Evolutionary conservation across 1,140 invertebrate genomes (phyloP), one percentile per base, ranked within the genome.

Genomic region (Pantala flavescens): DNA sequence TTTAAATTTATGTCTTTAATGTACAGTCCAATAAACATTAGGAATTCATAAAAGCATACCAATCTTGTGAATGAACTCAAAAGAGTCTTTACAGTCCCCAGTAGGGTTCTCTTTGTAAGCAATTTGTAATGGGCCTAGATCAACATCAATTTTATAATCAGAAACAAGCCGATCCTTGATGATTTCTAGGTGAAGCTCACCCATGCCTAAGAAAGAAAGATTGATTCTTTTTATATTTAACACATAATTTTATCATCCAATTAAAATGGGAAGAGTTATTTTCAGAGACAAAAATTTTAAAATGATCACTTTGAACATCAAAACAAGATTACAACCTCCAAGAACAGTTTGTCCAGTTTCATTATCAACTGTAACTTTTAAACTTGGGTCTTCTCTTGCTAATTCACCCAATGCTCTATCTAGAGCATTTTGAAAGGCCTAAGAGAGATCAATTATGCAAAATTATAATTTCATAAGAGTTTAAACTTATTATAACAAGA

Each of bases 181-280:
- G 71, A 99, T 92, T 79, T 99, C 96, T 75, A 99, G 85, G 83
- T 99, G 97, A 7, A 99, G 84, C 84, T 99, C 96, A 10, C 98
- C 98, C 97, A 99, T 99, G 21, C 94, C 91, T 87, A 75, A 70
- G 77, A 78, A 75, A 76, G 55, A n/a, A 75, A 71, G 19, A 28
- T n/a, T n/a, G n/a, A n/a, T n/a, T n/a, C n/a, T 74, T 9, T 70
- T n/a, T n/a, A 36, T 36, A 5, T 36, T 36, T 36, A n/a, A 36
- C 28, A 36, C 2, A 9, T 36, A 2, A 2, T 5, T 36, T 36
- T 36, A 9, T 36, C 9, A 36, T 5, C 28, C 2, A 72, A 71
- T 23, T 3, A 73, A 12, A 49, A 73, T 73, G 73, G 55, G 73
- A 73, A 73, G 23, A 23, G 12, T 23, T 24, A 72, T 24, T 23